Percentiles rank a stretch among this genome's conserved stretches.
Evolutionary conservation across 2,797 vertebrate species (phyloP).

Genomic region (Gallinago solitaria): DNA sequence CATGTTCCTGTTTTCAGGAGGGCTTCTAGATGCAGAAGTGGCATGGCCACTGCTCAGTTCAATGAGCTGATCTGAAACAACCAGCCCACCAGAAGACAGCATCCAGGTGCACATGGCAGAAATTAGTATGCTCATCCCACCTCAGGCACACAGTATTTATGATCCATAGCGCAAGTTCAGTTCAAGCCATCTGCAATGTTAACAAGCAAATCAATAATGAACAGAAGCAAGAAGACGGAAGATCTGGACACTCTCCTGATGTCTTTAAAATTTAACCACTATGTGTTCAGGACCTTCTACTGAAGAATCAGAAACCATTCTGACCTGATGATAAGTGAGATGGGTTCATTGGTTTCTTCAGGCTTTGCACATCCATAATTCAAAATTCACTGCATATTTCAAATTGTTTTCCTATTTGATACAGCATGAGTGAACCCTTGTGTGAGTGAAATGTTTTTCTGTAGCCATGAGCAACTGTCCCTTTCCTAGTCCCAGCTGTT

Average conservation of each 20-base stretch:
- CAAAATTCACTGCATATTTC: neutral
- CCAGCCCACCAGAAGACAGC: neutral
- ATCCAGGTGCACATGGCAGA: fast-evolving
- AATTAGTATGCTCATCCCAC: neutral
- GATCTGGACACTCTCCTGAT: neutral
- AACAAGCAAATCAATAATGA: neutral
- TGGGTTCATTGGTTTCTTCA: neutral
- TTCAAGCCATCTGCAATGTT: neutral
- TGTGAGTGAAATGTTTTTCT: neutral
- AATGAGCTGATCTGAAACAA: neutral
- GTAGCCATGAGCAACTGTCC: neutral
- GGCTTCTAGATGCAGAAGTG: neutral
- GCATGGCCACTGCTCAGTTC: neutral
- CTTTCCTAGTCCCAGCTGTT: neutral
- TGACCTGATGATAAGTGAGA: neutral
- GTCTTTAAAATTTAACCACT: neutral
- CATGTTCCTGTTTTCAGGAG: neutral
- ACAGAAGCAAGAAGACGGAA: neutral
- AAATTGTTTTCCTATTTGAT: neutral
- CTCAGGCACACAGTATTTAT: fast-evolving
- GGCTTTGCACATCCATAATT: neutral
- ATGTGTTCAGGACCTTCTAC: neutral
- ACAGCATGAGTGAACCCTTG: neutral
- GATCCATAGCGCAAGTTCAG: neutral
- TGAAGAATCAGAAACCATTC: neutral